Evolutionary conservation across 2,888 invertebrate genomes (phyloP), one percentile per base, ranked within the genome.

Genomic region (Cheilosia urbana): DNA sequence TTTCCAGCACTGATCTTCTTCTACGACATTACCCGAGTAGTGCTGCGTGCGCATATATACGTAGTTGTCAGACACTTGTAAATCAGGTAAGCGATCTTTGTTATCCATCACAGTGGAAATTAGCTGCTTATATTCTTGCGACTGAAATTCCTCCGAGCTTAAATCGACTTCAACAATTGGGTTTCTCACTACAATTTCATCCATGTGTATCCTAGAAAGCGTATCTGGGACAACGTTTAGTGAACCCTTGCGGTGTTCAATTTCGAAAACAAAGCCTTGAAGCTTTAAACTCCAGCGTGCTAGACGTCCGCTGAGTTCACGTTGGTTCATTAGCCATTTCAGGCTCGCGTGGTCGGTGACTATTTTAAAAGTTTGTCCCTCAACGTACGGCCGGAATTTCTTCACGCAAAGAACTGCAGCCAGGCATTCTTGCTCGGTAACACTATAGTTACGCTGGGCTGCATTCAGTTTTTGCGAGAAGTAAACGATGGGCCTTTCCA

Each of bases 381-480:
- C n/a, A n/a, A n/a, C n/a, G n/a, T n/a, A n/a, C n/a, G n/a, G n/a
- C n/a, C n/a, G n/a, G n/a, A n/a, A n/a, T n/a, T n/a, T n/a, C n/a
- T n/a, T n/a, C n/a, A n/a, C n/a, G n/a, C n/a, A n/a, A n/a, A n/a
- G n/a, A n/a, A n/a, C n/a, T n/a, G n/a, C n/a, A n/a, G n/a, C n/a
- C n/a, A n/a, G n/a, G n/a, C n/a, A n/a, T n/a, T n/a, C n/a, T n/a
- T n/a, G n/a, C n/a, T n/a, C n/a, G n/a, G n/a, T n/a, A n/a, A n/a
- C n/a, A n/a, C n/a, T n/a, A n/a, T n/a, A n/a, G n/a, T n/a, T n/a
- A n/a, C n/a, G n/a, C n/a, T n/a, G n/a, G n/a, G n/a, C n/a, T n/a
- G 24, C 40, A 9, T 77, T 77, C 1, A 77, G 19, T 62, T 77
- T 60, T 2, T 68, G 30, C 0, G 69, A 62, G 9, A 53, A 40